Base-by-base conservation (phyloP, 2,113 vertebrate species). In the Perca schrenkii region DNA sequence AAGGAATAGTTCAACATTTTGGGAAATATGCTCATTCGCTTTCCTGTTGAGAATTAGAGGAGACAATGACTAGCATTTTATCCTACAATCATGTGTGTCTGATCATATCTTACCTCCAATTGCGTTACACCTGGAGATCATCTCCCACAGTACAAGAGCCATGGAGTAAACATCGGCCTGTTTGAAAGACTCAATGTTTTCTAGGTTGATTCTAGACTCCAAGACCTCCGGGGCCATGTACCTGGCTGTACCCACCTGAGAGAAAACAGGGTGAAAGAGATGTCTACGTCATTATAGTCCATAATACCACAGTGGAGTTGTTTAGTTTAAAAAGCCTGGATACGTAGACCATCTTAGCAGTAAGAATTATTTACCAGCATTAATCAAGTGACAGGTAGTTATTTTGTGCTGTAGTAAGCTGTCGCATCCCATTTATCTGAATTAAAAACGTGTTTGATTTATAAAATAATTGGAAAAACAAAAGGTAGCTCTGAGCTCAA, bases 141-240 rank as follows among this genome's bases (percentile, higher is more conserved):
- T 97, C 92, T 99, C 98, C 98, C 98, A 99, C 89, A 99, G 96
- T 16, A 99, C 98, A 60, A 99, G 96, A 49, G 98, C 97, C 98
- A 99, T 99, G 78, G 98, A 98, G 87, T 99, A 99, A 70, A 99
- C 98, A 34, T 99, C 98, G 0, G 98, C 96, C 94, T 99, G 98
- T 87, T 99, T 99, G 92, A 99, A 99, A 77, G 98, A 99, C 90
- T 99, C 98, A 0, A 98, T 96, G 8, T 99, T 99, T 90, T 99
- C 98, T 81, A 99, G 91, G 91, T 99, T 99, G 93, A 99, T 97
- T 90, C 98, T 96, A 82, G 98, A 99, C 93, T 99, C 98, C 72
- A 99, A 82, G 69, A 99, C 97, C 86, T 99, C 98, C 0, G 98
- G 98, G 19, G 98, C 98, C 98, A 99, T 99, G 82, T 99, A 99